These are phyloP conservation scores for Thaleichthys pacificus DNA, from an alignment of 2,797 vertebrate species.

Conservation along the genomic window DNA sequence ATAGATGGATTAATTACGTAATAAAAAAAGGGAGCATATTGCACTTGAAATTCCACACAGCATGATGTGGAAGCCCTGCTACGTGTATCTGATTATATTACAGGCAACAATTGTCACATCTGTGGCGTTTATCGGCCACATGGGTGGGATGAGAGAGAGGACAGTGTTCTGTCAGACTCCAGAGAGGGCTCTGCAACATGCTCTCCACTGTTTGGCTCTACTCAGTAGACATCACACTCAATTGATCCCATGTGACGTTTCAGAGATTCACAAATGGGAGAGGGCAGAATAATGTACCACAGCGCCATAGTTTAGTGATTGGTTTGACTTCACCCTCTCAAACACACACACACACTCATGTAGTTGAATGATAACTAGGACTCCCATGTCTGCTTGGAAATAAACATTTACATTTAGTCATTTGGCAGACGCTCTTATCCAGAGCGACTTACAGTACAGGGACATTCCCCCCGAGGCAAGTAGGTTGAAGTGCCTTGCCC, in stretches of 20 bases:
- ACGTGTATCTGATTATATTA: background rate
- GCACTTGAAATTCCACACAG: background rate
- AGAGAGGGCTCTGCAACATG: background rate
- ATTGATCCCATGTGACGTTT: background rate
- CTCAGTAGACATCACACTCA: too few relatives aligned
- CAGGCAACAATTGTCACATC: background rate
- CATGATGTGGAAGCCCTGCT: too few relatives aligned
- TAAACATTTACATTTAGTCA: too few relatives aligned
- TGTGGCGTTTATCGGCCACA: background rate
- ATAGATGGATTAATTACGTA: constrained; percentile 5
- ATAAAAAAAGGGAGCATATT: background rate
- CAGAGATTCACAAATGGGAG: background rate
- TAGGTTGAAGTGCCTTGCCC: too few relatives aligned
- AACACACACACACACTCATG: background rate
- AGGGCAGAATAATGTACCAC: background rate
- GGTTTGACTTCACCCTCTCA: background rate
- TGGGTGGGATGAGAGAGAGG: background rate
- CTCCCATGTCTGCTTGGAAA: too few relatives aligned
- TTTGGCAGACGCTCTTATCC: too few relatives aligned
- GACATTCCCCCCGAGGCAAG: too few relatives aligned
- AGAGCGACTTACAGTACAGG: too few relatives aligned
- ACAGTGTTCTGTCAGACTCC: background rate
- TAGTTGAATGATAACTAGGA: background rate
- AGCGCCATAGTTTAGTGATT: background rate
- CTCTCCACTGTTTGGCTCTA: background rate